These are phyloP conservation scores for Caerostris darwini DNA, from an alignment of 1,140 invertebrate species.

Conservation along the genomic window DNA sequence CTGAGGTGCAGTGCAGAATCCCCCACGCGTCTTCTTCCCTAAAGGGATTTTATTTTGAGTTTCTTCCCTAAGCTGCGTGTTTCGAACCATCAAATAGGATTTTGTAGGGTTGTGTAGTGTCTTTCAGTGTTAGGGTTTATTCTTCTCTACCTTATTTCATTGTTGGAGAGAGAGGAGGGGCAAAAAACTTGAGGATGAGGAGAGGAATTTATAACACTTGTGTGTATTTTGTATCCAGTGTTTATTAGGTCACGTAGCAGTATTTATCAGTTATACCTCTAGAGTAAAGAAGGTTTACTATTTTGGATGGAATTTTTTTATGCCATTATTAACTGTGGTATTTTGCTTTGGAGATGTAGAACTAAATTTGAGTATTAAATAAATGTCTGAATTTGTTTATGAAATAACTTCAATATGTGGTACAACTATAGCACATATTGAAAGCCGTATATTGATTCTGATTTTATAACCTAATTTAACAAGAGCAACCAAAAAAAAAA, in stretches of 20 bases:
- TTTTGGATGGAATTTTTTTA: not conserved
- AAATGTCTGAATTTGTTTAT: no score
- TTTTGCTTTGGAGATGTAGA: not conserved
- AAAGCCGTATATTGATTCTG: no score
- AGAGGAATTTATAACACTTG: conserved; percentile 26
- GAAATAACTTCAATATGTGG: no score
- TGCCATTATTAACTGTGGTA: not conserved
- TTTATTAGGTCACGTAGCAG: conserved; percentile 12
- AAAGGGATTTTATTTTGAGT: conserved; percentile 65
- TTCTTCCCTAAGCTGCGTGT: conserved; percentile 48
- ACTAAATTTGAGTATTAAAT: not conserved
- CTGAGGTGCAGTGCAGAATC: not conserved
- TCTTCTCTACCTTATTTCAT: conserved; percentile 16
- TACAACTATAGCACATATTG: no score
- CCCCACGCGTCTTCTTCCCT: not conserved
- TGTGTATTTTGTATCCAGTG: not conserved
- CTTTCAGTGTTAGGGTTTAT: conserved; percentile 6
- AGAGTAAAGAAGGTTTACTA: not conserved
- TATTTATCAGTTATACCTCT: not conserved
- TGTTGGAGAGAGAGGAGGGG: not conserved
- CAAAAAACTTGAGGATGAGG: conserved; percentile 29
- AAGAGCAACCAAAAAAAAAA: no score
- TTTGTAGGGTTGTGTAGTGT: conserved; percentile 21
- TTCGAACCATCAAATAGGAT: conserved; percentile 63
- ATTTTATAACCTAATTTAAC: no score